Conservation (phyloP, 2,797 vertebrate species). For the Siniperca undulata region DNA sequence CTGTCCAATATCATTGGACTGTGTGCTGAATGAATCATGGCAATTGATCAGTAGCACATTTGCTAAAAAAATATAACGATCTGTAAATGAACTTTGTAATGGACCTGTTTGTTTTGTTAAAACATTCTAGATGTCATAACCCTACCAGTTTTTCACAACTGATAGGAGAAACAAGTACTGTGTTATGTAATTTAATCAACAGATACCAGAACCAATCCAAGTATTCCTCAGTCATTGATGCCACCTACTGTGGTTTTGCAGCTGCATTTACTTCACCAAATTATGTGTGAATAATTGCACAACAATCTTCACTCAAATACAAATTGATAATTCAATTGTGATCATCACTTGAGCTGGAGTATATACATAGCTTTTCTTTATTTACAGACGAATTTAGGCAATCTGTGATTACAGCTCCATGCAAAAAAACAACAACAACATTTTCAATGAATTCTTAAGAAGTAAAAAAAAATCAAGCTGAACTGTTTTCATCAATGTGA, state of each 20-base stretch:
- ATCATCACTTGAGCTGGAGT: neutral
- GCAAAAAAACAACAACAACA: neutral
- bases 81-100: slow-evolving; percentile 1
- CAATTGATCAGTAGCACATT: slow-evolving; percentile 43
- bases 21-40: slow-evolving; percentile 37
- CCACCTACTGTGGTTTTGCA: slow-evolving; percentile 9
- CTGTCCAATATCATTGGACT: slow-evolving; percentile 25
- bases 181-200: slow-evolving; percentile 17
- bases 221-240: slow-evolving; percentile 18
- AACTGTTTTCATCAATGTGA: neutral
- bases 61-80: slow-evolving; percentile 8
- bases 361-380: neutral
- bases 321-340: neutral
- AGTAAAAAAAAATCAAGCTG: neutral
- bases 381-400: neutral
- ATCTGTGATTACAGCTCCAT: neutral
- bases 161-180: neutral
- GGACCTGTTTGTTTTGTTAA: neutral
- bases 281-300: neutral
- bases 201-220: neutral
- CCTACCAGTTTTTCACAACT: neutral
- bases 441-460: neutral
- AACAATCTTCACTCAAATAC: neutral
- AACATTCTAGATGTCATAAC: neutral
- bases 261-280: slow-evolving; percentile 1